Conservation (phyloP, 1,140 invertebrate species). For the Caenorhabditis remanei region DNA sequence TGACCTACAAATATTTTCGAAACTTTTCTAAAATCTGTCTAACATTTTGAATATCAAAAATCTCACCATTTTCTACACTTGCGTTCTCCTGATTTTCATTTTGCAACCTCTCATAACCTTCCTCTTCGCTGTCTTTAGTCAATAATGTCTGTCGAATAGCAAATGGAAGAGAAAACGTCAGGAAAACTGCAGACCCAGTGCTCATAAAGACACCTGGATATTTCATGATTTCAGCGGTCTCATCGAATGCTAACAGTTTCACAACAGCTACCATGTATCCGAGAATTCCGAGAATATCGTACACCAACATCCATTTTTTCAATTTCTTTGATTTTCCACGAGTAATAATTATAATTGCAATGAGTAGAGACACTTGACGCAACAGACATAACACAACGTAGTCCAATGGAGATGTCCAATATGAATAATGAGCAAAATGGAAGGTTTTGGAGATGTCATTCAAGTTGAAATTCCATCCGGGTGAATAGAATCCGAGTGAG, state of each 20-base stretch:
- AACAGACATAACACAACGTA: slow-evolving; percentile 2
- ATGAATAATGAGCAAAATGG: neutral
- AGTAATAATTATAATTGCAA: neutral
- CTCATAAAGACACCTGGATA: slow-evolving; percentile 27
- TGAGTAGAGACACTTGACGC: slow-evolving; percentile 36
- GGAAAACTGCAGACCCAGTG: slow-evolving; percentile 1
- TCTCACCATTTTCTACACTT: slow-evolving; percentile 12
- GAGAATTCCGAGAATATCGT: slow-evolving; percentile 22
- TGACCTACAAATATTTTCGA: too few species aligned
- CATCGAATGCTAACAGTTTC: neutral
- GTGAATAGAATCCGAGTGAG: slow-evolving; percentile 31
- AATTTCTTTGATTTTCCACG: slow-evolving; percentile 22
- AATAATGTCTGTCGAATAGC: slow-evolving; percentile 11
- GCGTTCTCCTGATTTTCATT: neutral
- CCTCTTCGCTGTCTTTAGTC: neutral
- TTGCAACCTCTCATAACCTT: neutral
- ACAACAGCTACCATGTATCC: slow-evolving; percentile 28
- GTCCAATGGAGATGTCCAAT: slow-evolving; percentile 32
- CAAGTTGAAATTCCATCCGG: slow-evolving; percentile 19
- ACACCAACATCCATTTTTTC: slow-evolving; percentile 1
- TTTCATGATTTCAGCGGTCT: neutral
- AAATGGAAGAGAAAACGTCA: slow-evolving; percentile 22
- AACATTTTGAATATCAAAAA: slow-evolving; percentile 4
- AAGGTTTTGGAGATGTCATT: neutral
- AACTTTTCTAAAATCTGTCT: neutral